Evolutionary conservation across 2,113 vertebrate genomes (phyloP), one percentile per base, ranked within the genome.

Genomic region (Heterotilapia buettikoferi): DNA sequence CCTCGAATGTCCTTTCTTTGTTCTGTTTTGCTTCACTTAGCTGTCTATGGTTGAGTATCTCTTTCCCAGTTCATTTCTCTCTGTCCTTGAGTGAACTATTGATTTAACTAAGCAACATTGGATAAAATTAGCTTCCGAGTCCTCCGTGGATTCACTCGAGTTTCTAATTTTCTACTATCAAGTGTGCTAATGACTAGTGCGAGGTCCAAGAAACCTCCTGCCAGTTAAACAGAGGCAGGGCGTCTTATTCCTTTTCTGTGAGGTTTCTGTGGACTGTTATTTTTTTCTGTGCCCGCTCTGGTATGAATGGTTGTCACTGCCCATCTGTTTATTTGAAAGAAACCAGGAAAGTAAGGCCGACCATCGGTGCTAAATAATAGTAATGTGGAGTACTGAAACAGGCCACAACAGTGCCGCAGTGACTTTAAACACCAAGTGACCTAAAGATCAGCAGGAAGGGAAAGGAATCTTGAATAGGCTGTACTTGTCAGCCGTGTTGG

Each of bases 401-500:
- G 24, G 78, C 38, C 40, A 1, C 18, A 5, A 45, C 40, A 19
- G 82, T 82, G 59, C 29, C 4, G 13, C 9, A 7, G 12, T 47
- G 40, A 73, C 21, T 73, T 73, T 47, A 26, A 45, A 73, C 66
- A 73, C 38, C 13, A 45, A 29, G 68, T 76, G 68, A 76, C 68
- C 68, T 33, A 9, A 57, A 31, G 18, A 83, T 8, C 12, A 33
- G 33, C 6, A 36, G 16, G 13, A 18, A 45, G 29, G 10, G 45
- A 38, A 33, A 76, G n/a, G 63, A 21, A 2, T n/a, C 82, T 71
- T 68, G 52, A 87, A 38, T 2, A 5, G 61, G 40, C 11, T 19
- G 36, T 12, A 40, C 59, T 47, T 91, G 87, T 93, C 89, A 89
- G 3, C 87, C 24, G 83, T 59, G 53, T 81, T 84, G 66, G 68